Conservation (phyloP, 2,888 invertebrate species). For the Notodonta dromedarius region DNA sequence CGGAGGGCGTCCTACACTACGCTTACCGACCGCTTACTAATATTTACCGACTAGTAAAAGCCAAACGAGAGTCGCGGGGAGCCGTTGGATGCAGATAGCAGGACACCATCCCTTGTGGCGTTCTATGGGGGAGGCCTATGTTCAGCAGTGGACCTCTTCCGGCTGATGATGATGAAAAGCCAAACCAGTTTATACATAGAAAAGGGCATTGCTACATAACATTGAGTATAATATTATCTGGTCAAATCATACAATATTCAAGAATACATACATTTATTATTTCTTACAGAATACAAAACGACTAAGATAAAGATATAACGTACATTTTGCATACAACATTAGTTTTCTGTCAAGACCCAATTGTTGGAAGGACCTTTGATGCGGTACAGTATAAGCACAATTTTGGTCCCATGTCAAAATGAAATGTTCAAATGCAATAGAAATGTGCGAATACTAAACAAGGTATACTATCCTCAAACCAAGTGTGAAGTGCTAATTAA, state of each 20-base stretch:
- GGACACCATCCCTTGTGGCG: too few species aligned
- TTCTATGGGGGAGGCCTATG: too few species aligned
- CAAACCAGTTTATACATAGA: not conserved
- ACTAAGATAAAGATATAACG: conserved; percentile 55
- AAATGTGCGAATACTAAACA: conserved; percentile 18
- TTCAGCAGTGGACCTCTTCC: too few species aligned
- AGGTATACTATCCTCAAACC: conserved; percentile 22
- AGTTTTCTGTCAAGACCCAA: conserved; percentile 34
- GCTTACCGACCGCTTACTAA: too few species aligned
- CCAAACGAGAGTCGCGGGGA: too few species aligned
- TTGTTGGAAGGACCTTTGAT: conserved; percentile 28
- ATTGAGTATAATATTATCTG: not conserved
- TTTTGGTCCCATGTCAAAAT: conserved; percentile 42
- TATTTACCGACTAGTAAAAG: too few species aligned
- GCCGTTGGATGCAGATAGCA: too few species aligned
- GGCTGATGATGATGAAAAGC: too few species aligned
- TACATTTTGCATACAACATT: conserved; percentile 46
- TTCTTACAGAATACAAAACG: conserved; percentile 55
- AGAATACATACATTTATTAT: conserved; percentile 48
- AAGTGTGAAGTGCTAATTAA: conserved; percentile 30
- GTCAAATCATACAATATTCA: conserved; percentile 35
- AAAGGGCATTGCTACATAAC: not conserved
- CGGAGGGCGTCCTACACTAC: too few species aligned
- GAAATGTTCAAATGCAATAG: conserved; percentile 39
- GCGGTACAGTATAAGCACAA: conserved; percentile 27